These are phyloP conservation scores for Macrophya alboannulata DNA, from an alignment of 2,888 invertebrate species.

Conservation along the genomic window DNA sequence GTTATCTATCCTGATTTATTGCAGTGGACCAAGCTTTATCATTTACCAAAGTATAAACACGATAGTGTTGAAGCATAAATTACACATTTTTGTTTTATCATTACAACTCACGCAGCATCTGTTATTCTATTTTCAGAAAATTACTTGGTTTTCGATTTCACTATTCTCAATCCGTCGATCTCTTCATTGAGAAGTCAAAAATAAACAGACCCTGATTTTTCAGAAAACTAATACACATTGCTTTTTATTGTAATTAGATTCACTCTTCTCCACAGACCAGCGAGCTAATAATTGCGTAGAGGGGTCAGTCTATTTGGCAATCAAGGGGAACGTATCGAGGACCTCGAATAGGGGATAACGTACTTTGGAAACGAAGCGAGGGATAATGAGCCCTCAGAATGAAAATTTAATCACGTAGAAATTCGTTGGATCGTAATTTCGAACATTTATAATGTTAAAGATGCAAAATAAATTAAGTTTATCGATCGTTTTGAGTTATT, in stretches of 20 bases:
- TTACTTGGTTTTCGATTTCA: neutral
- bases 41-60: conserved; percentile 1
- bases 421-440: neutral
- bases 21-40: conserved; percentile 28
- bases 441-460: neutral
- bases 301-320: neutral
- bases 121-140: neutral
- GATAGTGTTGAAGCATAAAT: conserved; percentile 16
- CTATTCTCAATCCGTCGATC: neutral
- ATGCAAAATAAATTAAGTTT: neutral
- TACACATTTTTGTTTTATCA: conserved; percentile 12
- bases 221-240: neutral
- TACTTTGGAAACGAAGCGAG: conserved; percentile 19
- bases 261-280: neutral
- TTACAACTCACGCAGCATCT: neutral
- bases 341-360: neutral
- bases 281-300: conserved; percentile 5
- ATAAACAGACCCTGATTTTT: neutral
- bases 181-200: neutral
- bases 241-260: neutral
- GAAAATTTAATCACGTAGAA: neutral
- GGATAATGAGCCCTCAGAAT: conserved; percentile 22
- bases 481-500: neutral
- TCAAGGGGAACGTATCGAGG: neutral
- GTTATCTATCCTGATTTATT: conserved; percentile 49